Evolutionary conservation across 2,113 vertebrate species (phyloP).

Genomic region (Nothoprocta pentlandii): DNA sequence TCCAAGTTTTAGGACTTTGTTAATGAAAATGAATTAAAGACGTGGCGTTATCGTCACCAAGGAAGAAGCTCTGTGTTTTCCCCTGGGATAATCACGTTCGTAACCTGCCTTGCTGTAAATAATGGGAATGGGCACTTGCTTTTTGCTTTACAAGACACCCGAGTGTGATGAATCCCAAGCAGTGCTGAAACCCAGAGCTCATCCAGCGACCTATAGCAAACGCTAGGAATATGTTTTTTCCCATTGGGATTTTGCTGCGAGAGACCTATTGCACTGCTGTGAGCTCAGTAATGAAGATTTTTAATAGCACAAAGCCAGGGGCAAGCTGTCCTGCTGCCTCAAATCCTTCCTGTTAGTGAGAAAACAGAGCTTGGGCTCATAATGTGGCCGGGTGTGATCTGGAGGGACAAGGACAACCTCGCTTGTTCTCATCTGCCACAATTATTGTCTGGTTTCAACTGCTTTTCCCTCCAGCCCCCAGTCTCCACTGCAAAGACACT

Average conservation of each 20-base stretch:
- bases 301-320: conserved; percentile 34
- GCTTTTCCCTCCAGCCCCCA: not conserved
- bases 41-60: not conserved
- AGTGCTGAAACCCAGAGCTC: conserved; percentile 15
- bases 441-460: not conserved
- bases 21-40: not conserved
- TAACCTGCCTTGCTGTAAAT: not conserved
- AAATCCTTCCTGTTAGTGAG: conserved; percentile 9
- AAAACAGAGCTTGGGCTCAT: conserved; percentile 8
- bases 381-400: conserved; percentile 33
- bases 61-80: not conserved
- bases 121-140: not conserved
- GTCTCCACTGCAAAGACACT: not conserved
- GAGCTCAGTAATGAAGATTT: conserved; percentile 34
- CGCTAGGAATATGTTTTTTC: not conserved
- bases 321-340: conserved; percentile 13
- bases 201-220: not conserved
- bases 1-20: not conserved
- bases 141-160: not conserved
- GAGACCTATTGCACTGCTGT: not conserved
- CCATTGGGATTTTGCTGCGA: not conserved
- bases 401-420: conserved; percentile 26
- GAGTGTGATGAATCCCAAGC: not conserved
- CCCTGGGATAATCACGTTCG: not conserved
- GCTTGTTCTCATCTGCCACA: not conserved